These are phyloP conservation scores for Oryctes rhinoceros DNA, from an alignment of 1,140 invertebrate species.

Conservation along the genomic window DNA sequence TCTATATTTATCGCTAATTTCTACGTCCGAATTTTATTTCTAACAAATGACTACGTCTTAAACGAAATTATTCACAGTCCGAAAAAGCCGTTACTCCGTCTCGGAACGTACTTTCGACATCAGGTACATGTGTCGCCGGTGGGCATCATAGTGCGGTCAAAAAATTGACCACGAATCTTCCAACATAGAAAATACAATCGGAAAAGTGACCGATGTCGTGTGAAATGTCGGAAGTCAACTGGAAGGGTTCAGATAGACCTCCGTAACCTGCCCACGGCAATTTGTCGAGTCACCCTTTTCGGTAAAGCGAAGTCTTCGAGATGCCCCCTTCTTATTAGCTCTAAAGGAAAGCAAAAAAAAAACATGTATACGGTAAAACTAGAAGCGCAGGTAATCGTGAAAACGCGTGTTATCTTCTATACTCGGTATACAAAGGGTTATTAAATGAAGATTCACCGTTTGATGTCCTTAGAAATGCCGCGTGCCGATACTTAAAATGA, in stretches of 20 bases:
- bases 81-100: not conserved
- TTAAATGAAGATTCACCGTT: conserved; percentile 50
- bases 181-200: not conserved
- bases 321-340: conserved; percentile 2
- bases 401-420: conserved; percentile 44
- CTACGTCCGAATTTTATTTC: too few relatives aligned
- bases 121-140: too few relatives aligned
- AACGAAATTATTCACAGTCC: not conserved
- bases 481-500: conserved; percentile 42
- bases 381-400: conserved; percentile 42
- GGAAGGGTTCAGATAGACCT: not conserved
- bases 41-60: not conserved
- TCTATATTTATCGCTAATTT: too few relatives aligned
- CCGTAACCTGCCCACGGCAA: too few relatives aligned
- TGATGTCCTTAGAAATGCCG: conserved; percentile 44
- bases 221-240: not conserved
- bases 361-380: conserved; percentile 12
- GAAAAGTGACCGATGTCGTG: not conserved
- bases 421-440: conserved; percentile 18
- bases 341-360: not conserved
- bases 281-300: conserved; percentile 36
- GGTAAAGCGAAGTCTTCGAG: conserved; percentile 27
- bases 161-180: not conserved
- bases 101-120: not conserved
- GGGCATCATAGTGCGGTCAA: not conserved